Evolutionary conservation across 2,888 invertebrate genomes (phyloP), one percentile per base, ranked within the genome.

Genomic region (Mimumesa dahlbomi): DNA sequence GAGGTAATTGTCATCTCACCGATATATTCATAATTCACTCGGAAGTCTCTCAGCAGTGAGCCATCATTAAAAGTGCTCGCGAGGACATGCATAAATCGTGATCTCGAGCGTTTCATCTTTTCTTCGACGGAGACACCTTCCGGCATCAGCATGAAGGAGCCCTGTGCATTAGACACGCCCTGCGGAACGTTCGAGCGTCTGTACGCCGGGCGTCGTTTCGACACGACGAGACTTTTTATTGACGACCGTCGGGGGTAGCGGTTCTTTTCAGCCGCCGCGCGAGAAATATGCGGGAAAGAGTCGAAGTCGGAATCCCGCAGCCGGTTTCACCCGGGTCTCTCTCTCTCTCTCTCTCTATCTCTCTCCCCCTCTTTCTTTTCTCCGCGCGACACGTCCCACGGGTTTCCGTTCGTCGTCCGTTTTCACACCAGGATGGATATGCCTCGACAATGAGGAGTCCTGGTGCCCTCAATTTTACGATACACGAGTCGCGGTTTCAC

Each of bases 341-440:
- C n/a, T n/a, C n/a, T n/a, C n/a, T n/a, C n/a, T n/a, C n/a, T n/a
- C n/a, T n/a, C n/a, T n/a, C n/a, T n/a, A n/a, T n/a, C n/a, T n/a
- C n/a, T n/a, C 16, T 25, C 46, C 40, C 31, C 31, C n/a, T 3
- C 29, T 25, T 43, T 25, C 61, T 14, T 52, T 61, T 54, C 45
- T 19, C 11, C 22, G 21, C 19, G 22, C 42, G 34, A 53, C 66
- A 48, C 57, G 62, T 77, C 66, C 58, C 73, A 46, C 40, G 75
- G 56, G 62, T 64, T 73, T 68, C 73, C 71, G 62, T 25, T 58
- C 46, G 40, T 57, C 57, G 64, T 49, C 29, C 54, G 68, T 67
- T 78, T 75, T 72, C 78, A 74, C 74, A 46, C 64, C 52, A 21
- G 46, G 58, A 40, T 59, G 58, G 40, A 36, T 71, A 67, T 52